Percentiles rank a stretch among this genome's conserved stretches.
Evolutionary conservation across 2,888 invertebrate species (phyloP).

Genomic region (Idaea biselata): DNA sequence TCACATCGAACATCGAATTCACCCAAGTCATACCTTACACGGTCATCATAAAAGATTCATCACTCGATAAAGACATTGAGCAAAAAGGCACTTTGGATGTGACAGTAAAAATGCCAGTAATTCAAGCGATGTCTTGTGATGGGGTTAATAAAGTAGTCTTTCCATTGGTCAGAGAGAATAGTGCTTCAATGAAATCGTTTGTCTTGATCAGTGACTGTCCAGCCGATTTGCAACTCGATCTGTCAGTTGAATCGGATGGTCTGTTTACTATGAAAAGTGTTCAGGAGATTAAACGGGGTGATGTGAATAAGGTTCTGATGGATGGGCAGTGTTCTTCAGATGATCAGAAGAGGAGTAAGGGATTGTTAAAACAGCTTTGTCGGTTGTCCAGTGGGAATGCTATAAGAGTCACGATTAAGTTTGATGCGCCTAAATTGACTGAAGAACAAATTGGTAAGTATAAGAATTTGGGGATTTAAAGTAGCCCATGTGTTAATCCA

Average conservation of each 20-base stretch:
- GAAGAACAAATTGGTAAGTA: constrained; percentile 52
- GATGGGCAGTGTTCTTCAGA: constrained; percentile 48
- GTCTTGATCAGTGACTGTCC: constrained; percentile 66
- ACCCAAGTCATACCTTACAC: constrained; percentile 47
- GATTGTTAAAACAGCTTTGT: constrained; percentile 59
- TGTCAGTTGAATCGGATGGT: constrained; percentile 53
- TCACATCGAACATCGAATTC: constrained; percentile 61
- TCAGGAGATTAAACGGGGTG: constrained; percentile 63
- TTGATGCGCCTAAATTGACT: constrained; percentile 55
- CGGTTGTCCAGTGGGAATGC: constrained; percentile 62
- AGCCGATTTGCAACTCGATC: constrained; percentile 56
- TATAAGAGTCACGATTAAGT: constrained; percentile 57
- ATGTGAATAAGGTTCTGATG: constrained; percentile 60
- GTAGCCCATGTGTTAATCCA: no score
- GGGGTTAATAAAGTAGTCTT: constrained; percentile 62
- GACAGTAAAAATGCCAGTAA: constrained; percentile 58
- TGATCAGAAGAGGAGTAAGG: constrained; percentile 53
- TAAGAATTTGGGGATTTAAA: no score
- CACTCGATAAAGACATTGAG: constrained; percentile 52
- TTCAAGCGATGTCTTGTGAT: constrained; percentile 65
- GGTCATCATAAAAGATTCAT: constrained; percentile 56
- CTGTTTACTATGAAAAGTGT: constrained; percentile 60
- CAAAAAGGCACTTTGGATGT: constrained; percentile 51
- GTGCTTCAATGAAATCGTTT: constrained; percentile 49
- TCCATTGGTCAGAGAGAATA: constrained; percentile 52